Conservation (phyloP, 2,113 vertebrate species). For the Pelodiscus sinensis region DNA sequence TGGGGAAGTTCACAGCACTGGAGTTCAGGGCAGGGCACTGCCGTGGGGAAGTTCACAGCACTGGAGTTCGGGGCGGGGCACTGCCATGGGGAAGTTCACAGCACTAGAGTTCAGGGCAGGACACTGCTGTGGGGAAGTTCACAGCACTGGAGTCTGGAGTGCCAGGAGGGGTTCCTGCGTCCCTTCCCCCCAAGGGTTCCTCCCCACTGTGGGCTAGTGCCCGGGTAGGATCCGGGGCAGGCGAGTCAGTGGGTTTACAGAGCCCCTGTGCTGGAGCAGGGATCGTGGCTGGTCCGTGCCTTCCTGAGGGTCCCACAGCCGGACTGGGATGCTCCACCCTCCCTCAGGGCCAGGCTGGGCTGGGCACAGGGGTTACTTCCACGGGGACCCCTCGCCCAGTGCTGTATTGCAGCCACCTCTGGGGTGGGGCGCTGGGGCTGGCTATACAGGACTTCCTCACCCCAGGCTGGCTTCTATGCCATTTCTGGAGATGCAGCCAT, state of each 20-base stretch:
- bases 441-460: too few species aligned
- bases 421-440: too few species aligned
- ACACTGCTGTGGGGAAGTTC: not conserved
- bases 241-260: not conserved
- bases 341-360: not conserved
- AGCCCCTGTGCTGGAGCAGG: not conserved
- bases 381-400: too few species aligned
- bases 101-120: not conserved
- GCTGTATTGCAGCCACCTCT: too few species aligned
- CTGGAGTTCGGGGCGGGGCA: not conserved
- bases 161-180: not conserved
- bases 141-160: not conserved
- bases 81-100: not conserved
- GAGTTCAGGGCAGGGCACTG: accelerated
- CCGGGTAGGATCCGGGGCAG: not conserved
- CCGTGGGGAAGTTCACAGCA: not conserved
- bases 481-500: too few species aligned
- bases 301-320: not conserved
- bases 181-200: not conserved
- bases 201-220: not conserved
- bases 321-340: not conserved
- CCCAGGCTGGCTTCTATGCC: too few species aligned
- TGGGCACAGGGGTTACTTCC: too few species aligned
- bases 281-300: not conserved
- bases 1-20: too few species aligned